Evolutionary conservation across 2,797 vertebrate genomes (phyloP), one percentile per base, ranked within the genome.

Genomic region (Alca torda): DNA sequence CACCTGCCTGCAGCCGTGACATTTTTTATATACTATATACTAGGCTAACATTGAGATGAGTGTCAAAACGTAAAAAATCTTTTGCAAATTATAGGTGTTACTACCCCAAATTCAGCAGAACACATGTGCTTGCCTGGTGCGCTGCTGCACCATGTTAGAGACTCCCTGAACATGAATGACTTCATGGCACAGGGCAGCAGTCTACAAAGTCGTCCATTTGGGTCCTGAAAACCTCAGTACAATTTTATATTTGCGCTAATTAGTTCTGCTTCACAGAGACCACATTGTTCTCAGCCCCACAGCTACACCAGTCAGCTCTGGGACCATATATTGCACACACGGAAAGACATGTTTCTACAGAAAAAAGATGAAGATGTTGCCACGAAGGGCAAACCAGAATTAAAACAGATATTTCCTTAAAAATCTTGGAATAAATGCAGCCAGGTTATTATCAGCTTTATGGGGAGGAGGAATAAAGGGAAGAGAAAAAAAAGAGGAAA

Each of bases 231-330:
- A 37, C 11, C 87, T 68, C 68, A 74, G 31, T 28, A 74, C 51
- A 92, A 68, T 89, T 87, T 95, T 90, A 7, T 69, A 60, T 70
- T 78, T 7, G 6, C 3, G 2, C 5, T 96, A 91, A 94, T 96
- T 96, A 95, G 63, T 80, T 94, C 90, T 96, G 84, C 75, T 94
- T 96, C 78, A 35, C 72, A 90, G 81, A 93, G 84, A 89, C 59
- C 39, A 45, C 1, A 0, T 21, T 90, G n/a, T 51, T 92, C 31
- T 67, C 67, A 91, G 43, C 11, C 31, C 53, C 72, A 57, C 33
- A 85, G 56, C 23, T 46, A 53, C 20, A 64, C 53, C 68, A 63
- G n/a, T 77, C 39, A 77, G 30, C 64, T 80, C 48, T 77, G 84
- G n/a, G 90, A 80, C n/a, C 21, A 63, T 45, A 43, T 7, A 59